Evolutionary conservation across 2,113 vertebrate species (phyloP).

Genomic region (Ibidorhyncha struthersii): DNA sequence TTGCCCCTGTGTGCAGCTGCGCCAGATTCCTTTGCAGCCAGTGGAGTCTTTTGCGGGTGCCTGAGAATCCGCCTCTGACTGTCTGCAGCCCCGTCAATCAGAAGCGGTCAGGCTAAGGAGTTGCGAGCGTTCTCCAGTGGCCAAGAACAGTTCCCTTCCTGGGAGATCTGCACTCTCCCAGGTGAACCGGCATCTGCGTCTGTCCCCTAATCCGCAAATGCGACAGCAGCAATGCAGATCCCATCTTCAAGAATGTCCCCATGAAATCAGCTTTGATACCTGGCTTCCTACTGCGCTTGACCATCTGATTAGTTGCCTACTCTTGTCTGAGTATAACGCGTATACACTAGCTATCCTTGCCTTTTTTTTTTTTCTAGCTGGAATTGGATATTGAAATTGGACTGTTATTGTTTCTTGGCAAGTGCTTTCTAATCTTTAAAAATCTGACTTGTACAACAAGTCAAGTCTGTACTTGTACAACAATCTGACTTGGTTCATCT

Average conservation of each 20-base stretch:
- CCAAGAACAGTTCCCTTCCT: neutral
- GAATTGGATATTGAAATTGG: neutral
- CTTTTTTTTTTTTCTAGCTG: neutral
- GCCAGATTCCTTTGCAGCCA: neutral
- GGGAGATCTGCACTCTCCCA: neutral
- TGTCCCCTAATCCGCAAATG: neutral
- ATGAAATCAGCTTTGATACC: neutral
- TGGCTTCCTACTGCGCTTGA: neutral
- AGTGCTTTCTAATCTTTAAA: neutral
- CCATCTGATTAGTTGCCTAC: neutral
- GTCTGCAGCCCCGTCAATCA: accelerated
- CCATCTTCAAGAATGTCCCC: neutral
- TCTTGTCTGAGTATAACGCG: neutral
- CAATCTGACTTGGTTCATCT: neutral
- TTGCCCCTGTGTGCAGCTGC: neutral
- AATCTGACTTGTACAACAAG: neutral
- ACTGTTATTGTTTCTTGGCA: neutral
- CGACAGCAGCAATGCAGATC: neutral
- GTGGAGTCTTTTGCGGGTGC: neutral
- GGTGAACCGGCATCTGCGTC: neutral
- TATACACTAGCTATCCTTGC: neutral
- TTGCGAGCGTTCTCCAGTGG: accelerated
- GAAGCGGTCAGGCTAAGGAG: neutral
- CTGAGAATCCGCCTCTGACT: neutral
- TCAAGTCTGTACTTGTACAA: neutral